Base-by-base conservation (phyloP, 2,113 vertebrate species). In the Caranx melampygus region DNA sequence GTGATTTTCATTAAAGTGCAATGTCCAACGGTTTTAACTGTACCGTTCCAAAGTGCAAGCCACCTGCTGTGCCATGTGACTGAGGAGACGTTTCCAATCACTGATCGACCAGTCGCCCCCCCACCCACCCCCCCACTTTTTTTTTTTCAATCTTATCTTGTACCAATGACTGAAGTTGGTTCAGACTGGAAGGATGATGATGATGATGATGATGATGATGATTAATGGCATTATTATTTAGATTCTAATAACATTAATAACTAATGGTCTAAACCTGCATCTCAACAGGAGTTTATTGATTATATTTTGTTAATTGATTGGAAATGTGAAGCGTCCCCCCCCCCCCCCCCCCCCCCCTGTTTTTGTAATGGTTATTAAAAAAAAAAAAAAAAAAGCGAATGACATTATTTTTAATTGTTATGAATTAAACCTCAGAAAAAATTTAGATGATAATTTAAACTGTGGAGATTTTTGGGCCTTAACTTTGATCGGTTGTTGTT, bases 21-120 rank as follows among this genome's bases (percentile, higher is more conserved):
- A 87, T 89, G 84, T 91, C 68, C 54, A 70, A 64, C 76, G 65
- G 75, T 85, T 88, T 64, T 37, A 52, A 51, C 67, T 20, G 86
- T 55, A 73, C 45, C 83, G 72, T 75, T 94, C 87, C 85, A 92
- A 92, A 93, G 88, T 90, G 83, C 87, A 58, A 90, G 91, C 87
- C 87, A 86, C 87, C 91, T 91, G 83, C 83, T 83, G 91, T 94
- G 92, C 92, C 89, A 92, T 88, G 87, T 88, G 87, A 88, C 40
- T 7, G 62, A 73, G 60, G 13, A 59, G 37, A 63, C 13, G 60
- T 47, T 71, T 83, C 52, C 35, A 33, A 15, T 54, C 51, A 26
- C 26, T 26, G 26, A 26, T 26, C 26, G 26, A 26, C 26, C 26
- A 26, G 26, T 26, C 26, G 26, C 26, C 26, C 26, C 26, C 26